phyloP scores from a whole-genome alignment of 1,140 invertebrate species.

The Coptotermes formosanus region DNA sequence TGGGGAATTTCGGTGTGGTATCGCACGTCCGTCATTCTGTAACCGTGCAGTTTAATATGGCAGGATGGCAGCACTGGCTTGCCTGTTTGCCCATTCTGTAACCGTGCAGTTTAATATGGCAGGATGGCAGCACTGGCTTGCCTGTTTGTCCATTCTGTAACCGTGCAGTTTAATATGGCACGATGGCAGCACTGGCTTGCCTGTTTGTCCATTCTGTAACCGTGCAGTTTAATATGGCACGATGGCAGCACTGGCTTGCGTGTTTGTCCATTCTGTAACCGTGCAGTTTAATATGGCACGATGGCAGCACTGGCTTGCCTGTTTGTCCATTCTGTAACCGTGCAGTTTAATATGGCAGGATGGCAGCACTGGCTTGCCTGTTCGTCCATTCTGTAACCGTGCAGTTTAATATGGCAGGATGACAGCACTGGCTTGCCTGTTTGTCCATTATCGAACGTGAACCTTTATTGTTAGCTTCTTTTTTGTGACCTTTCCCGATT shows the following conservation, averaged over 20 bases:
- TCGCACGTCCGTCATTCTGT: background rate
- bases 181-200: background rate
- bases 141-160: too few relatives aligned
- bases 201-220: background rate
- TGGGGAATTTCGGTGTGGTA: background rate
- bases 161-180: background rate
- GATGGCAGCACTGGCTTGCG: background rate
- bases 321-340: background rate
- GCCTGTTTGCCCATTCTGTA: background rate
- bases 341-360: background rate
- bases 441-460: background rate
- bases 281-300: background rate
- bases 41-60: background rate
- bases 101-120: background rate
- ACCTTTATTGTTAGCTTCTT: background rate
- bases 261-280: background rate
- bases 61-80: background rate
- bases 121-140: background rate
- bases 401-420: background rate
- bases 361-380: background rate
- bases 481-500: background rate
- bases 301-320: background rate
- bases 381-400: background rate
- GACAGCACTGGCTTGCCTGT: background rate
- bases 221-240: background rate